phyloP scores from a whole-genome alignment of 2,797 vertebrate species.

The Hemitrygon akajei region DNA sequence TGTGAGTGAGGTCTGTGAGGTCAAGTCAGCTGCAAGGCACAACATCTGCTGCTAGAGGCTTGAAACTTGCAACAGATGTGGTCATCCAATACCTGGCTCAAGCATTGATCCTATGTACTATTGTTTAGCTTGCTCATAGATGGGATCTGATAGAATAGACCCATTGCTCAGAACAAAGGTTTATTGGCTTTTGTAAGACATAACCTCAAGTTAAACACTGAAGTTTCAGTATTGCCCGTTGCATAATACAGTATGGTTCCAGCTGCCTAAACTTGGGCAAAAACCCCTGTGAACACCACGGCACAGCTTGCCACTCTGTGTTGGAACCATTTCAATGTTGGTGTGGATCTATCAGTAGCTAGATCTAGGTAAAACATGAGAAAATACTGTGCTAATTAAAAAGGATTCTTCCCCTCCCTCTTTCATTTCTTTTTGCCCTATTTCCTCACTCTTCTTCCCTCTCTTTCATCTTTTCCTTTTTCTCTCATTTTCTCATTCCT shows the following conservation, averaged over 20 bases:
- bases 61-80: not conserved
- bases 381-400: not conserved
- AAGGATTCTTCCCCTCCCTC: not conserved
- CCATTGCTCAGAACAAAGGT: no score
- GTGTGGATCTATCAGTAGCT: not conserved
- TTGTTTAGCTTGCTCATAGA: not conserved
- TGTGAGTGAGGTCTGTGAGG: not conserved
- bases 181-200: not conserved
- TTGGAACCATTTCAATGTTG: not conserved
- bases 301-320: not conserved
- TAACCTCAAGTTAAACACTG: not conserved
- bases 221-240: not conserved
- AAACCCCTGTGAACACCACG: not conserved
- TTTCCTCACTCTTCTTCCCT: not conserved
- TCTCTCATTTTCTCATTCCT: not conserved
- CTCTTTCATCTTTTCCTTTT: not conserved
- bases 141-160: not conserved
- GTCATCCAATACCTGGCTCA: not conserved
- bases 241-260: not conserved
- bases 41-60: not conserved
- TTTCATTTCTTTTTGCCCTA: constrained; percentile 36
- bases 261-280: not conserved
- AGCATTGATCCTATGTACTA: not conserved
- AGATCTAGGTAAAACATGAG: not conserved
- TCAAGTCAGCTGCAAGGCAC: not conserved